Conservation (phyloP, 2,113 vertebrate species). For the Sinocyclocheilus maitianheensis region DNA sequence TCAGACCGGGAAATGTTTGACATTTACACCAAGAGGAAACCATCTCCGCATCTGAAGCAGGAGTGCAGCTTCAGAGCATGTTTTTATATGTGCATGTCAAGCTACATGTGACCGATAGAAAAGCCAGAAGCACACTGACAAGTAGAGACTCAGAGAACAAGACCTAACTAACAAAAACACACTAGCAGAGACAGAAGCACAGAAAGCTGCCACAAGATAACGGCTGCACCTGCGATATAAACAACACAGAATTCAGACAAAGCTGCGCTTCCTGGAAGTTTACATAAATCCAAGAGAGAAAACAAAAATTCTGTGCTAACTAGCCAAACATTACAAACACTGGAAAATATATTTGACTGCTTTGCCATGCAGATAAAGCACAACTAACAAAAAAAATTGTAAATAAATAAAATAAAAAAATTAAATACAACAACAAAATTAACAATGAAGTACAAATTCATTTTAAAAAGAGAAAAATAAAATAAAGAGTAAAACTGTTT, state of each 20-base stretch:
- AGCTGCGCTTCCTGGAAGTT: not conserved
- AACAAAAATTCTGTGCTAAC: not conserved
- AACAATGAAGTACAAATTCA: too few relatives aligned
- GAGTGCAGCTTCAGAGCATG: not conserved
- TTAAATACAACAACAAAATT: too few relatives aligned
- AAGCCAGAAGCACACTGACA: constrained; percentile 19
- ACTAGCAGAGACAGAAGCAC: not conserved
- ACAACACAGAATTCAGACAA: not conserved
- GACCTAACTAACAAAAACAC: not conserved
- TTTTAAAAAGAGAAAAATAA: too few relatives aligned
- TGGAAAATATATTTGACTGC: not conserved
- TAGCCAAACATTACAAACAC: not conserved
- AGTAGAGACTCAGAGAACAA: not conserved
- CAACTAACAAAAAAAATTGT: not conserved
- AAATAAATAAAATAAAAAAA: not conserved
- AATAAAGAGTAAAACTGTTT: too few relatives aligned
- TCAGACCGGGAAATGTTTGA: constrained; percentile 5
- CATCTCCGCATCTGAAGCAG: not conserved
- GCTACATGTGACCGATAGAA: constrained; percentile 9
- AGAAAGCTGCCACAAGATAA: not conserved
- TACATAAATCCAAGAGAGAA: not conserved
- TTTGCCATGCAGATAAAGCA: not conserved
- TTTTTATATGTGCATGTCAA: constrained; percentile 2
- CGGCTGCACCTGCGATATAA: not conserved
- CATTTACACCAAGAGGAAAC: constrained; percentile 13